Percentiles rank a stretch among this genome's conserved stretches.
Evolutionary conservation across 53 echinoderm and acorn worm genomes (phyloP).

Genomic region (Antedon mediterranea): DNA sequence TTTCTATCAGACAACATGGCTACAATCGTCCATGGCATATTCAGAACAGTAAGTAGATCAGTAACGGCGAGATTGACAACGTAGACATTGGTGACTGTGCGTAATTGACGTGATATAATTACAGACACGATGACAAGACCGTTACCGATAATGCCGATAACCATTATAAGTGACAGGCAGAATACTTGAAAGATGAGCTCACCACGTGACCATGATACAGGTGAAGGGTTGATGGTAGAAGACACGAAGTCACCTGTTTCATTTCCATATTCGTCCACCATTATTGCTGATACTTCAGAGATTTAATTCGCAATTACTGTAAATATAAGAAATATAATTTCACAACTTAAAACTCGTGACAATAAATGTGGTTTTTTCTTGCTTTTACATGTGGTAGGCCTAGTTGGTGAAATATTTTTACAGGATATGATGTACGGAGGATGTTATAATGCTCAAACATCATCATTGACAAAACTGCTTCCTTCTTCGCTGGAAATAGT

Average conservation of each 20-base stretch:
- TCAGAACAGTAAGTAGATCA: slow-evolving; percentile 9
- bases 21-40: slow-evolving; percentile 21
- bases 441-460: too few relatives aligned
- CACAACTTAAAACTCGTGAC: too few relatives aligned
- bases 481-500: too few relatives aligned
- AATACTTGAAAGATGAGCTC: not conserved
- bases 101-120: not conserved
- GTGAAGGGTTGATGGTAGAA: not conserved
- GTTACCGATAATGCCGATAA: not conserved
- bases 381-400: too few relatives aligned
- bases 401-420: too few relatives aligned
- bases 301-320: too few relatives aligned
- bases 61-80: not conserved
- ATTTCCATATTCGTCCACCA: too few relatives aligned
- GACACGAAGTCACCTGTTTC: not conserved
- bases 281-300: too few relatives aligned
- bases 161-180: not conserved
- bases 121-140: not conserved
- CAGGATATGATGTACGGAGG: too few relatives aligned
- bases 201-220: not conserved
- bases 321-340: too few relatives aligned
- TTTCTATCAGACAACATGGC: slow-evolving; percentile 6
- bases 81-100: not conserved
- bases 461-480: too few relatives aligned
- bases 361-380: too few relatives aligned